Evolutionary conservation across 2,113 vertebrate species (phyloP), one percentile per base, ranked within the genome.

Genomic region (Sakesphorus luctuosus): DNA sequence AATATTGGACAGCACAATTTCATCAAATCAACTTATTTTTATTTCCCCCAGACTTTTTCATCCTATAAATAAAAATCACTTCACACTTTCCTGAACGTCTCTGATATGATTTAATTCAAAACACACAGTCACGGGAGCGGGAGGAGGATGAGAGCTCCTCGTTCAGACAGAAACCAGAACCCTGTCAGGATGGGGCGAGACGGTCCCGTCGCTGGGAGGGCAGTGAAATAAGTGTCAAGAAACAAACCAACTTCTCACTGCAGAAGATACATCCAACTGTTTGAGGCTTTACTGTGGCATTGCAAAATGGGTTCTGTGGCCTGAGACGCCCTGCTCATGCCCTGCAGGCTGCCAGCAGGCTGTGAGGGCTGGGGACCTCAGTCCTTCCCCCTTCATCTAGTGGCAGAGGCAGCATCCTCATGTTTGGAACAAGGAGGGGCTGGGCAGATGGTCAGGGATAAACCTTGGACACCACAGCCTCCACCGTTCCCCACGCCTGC

Each of bases 391-490:
- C 18, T 28, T 18, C 3, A 4, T 2, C 14, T 1, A 1, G 46
- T 1, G 0, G 59, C 19, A 14, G 31, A 13, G 62, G 28, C 69
- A 9, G 29, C 0, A 2, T 52, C 43, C 18, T 31, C 1, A 0
- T 9, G 31, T 2, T 61, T 0, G 24, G 62, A 9, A 14, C 0
- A 0, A 2, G 7, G 43, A 44, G 71, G 46, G 43, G 18, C 9
- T 4, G 61, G 25, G 44, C 3, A 1, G 28, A 24, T 7, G 20
- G 0, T 13, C 6, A 1, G 23, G 73, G 69, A 24, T 7, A 10
- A 38, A 35, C 18, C 4, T 1, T 77, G 77, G 47, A 13, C 28
- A 7, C 7, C 7, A 1, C 26, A n/a, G 47, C 13, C 18, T 2
- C 25, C 15, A 2, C 17, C 2, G 1, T 20, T 11, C 23, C 50